Percentiles rank a stretch among this genome's conserved stretches.
phyloP scores from a whole-genome alignment of 2,888 invertebrate genomes.

The Callyntrura sp. region DNA sequence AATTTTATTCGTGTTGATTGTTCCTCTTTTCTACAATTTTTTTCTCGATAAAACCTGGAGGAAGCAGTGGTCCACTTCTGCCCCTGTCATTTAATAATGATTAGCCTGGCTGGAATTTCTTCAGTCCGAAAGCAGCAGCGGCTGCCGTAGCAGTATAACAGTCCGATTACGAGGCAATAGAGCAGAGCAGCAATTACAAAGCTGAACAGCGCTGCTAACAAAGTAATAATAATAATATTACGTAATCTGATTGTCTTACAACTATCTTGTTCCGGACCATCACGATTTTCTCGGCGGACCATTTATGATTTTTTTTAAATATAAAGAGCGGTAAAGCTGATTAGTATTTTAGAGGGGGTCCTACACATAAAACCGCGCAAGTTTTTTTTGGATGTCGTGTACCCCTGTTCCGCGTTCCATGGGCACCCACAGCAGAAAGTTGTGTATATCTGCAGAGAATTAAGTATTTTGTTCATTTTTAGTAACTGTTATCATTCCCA shows the following conservation, averaged over 20 bases:
- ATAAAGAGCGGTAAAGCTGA: neutral
- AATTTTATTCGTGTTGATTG: slow-evolving; percentile 48
- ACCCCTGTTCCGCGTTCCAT: neutral
- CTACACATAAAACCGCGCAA: slow-evolving; percentile 12
- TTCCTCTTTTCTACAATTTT: slow-evolving; percentile 22
- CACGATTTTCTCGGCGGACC: slow-evolving; percentile 57
- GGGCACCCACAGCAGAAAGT: no score
- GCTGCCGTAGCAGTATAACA: neutral
- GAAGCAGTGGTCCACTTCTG: slow-evolving; percentile 52
- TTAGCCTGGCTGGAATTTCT: slow-evolving; percentile 64
- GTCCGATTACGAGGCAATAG: neutral
- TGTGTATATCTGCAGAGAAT: neutral
- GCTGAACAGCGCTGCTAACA: slow-evolving; percentile 36
- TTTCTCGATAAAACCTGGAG: slow-evolving; percentile 30
- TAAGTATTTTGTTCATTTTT: neutral
- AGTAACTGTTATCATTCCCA: slow-evolving; percentile 53
- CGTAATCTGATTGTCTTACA: slow-evolving; percentile 57
- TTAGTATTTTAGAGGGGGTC: neutral
- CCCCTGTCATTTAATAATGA: slow-evolving; percentile 74
- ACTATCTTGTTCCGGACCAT: slow-evolving; percentile 43
- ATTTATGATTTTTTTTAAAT: slow-evolving; percentile 14
- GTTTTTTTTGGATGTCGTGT: slow-evolving; percentile 19
- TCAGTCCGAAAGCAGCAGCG: slow-evolving; percentile 45
- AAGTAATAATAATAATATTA: slow-evolving; percentile 47
- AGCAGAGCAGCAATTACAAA: slow-evolving; percentile 37